Percentiles rank a stretch among this genome's conserved stretches.
phyloP scores from a whole-genome alignment of 2,797 vertebrate genomes.

The Molossus alvarezi region DNA sequence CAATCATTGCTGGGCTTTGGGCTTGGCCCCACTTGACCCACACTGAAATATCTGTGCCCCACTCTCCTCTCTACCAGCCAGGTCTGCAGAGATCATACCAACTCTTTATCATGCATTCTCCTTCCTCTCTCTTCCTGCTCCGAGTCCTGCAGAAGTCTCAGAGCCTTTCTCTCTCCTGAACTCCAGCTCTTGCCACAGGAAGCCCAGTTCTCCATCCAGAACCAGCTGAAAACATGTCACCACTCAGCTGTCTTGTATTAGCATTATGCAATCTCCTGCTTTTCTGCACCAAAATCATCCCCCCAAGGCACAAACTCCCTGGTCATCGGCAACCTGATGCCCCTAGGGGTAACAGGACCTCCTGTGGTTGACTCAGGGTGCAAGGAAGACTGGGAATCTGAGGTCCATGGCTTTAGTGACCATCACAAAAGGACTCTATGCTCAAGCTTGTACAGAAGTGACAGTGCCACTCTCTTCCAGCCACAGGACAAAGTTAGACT shows the following conservation, averaged over 20 bases:
- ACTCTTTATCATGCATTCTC: neutral
- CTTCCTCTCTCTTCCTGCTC: neutral
- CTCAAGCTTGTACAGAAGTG: neutral
- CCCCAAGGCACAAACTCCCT: neutral
- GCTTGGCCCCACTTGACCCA: neutral
- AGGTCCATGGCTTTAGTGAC: neutral
- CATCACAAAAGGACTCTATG: neutral
- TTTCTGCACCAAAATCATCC: fast-evolving
- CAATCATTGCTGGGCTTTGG: neutral
- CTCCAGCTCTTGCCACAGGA: neutral
- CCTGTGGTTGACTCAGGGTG: neutral
- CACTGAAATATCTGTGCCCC: neutral
- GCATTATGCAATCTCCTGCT: neutral
- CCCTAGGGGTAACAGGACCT: neutral
- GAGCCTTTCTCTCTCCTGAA: neutral
- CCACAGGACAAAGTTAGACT: neutral
- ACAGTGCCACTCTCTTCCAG: neutral
- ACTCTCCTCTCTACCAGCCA: neutral
- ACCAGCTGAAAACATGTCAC: neutral
- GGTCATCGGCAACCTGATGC: neutral
- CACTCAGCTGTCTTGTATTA: neutral
- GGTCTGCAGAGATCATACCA: neutral
- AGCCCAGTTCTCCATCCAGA: neutral
- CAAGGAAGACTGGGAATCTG: neutral
- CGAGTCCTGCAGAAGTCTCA: neutral